Base-by-base conservation (phyloP, 2,888 invertebrate species). In the Anthophora plumipes region DNA sequence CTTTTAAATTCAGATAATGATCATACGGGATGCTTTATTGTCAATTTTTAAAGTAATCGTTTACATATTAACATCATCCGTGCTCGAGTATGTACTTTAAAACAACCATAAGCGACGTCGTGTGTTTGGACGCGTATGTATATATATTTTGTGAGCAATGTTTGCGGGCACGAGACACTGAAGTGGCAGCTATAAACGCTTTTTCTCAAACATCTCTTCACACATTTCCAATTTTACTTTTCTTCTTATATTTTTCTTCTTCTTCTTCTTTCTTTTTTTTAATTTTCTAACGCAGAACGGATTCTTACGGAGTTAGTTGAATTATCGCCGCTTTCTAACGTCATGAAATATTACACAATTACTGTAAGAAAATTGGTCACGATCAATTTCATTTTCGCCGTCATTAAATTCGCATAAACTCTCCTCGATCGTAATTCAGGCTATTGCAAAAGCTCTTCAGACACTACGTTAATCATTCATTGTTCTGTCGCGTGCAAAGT, bases 401-500 rank as follows among this genome's bases (percentile, higher is more conserved):
- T 5, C 4, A 17, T 59, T 17, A 37, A 22, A 48, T 59, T 46
- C 57, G 11, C 31, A 9, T 9, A n/a, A 43, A 25, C n/a, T 17
- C 25, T 12, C 1, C 41, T 20, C 6, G 12, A 52, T 9, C 20
- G 12, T 41, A 68, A 77, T 77, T 67, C 43, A 60, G 46, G 31
- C 11, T 55, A 31, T 31, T 4, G 4, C 31, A 31, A 43, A 79
- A 71, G 61, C n/a, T 17, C 48, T 39, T 55, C 20, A 12, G 39
- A 50, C 14, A 1, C 4, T 31, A 41, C 31, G 14, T 17, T 41
- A 59, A 50, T 71, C 37, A 20, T 1, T 9, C 64, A 68, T 75
- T 69, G 72, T 75, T 70, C 17, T 43, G 5, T 37, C 20, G 17
- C 20, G 39, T 52, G 57, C 37, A 66, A 79, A 64, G 20, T 25